A percentile compares a stretch with the other conserved stretches of the same genome.
phyloP scores from a whole-genome alignment of 2,888 invertebrate species.

The Cremastinae sp. region DNA sequence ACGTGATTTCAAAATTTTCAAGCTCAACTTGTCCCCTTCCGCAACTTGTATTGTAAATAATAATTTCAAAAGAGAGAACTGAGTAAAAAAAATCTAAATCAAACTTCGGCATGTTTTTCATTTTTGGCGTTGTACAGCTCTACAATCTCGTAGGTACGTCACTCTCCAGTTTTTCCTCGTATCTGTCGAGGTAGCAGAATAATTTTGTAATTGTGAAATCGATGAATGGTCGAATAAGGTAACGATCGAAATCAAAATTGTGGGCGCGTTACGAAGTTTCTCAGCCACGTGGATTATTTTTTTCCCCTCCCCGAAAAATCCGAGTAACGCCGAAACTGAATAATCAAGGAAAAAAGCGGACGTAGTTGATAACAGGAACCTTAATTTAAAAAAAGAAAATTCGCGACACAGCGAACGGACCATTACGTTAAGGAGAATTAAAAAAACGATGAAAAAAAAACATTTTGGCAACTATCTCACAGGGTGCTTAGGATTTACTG shows the following conservation, averaged over 20 bases:
- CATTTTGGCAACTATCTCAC: conserved; percentile 47
- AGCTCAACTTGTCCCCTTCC: conserved; percentile 32
- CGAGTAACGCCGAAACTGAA: conserved; percentile 28
- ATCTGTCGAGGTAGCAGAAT: no score
- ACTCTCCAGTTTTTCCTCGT: background rate
- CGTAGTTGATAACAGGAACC: conserved; percentile 25
- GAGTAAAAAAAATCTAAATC: conserved; percentile 44
- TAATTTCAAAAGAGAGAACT: conserved; percentile 33
- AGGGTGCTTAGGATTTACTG: conserved; percentile 49
- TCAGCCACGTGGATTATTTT: background rate
- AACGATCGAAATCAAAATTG: background rate
- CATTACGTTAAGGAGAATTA: conserved; percentile 51
- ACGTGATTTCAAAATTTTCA: conserved; percentile 49
- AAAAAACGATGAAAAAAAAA: conserved; percentile 16
- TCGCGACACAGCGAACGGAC: conserved; percentile 44
- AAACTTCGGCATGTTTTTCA: conserved; percentile 18
- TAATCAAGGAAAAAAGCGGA: conserved; percentile 12
- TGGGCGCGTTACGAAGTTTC: background rate
- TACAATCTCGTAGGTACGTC: background rate
- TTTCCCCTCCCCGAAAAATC: conserved; percentile 1
- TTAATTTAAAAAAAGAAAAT: conserved; percentile 21
- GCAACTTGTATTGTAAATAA: conserved; percentile 62
- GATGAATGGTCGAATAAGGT: no score
- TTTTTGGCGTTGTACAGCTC: conserved; percentile 14
- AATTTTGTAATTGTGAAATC: no score